phyloP scores from a whole-genome alignment of 2,113 vertebrate genomes.

The Paedocypris sp. region DNA sequence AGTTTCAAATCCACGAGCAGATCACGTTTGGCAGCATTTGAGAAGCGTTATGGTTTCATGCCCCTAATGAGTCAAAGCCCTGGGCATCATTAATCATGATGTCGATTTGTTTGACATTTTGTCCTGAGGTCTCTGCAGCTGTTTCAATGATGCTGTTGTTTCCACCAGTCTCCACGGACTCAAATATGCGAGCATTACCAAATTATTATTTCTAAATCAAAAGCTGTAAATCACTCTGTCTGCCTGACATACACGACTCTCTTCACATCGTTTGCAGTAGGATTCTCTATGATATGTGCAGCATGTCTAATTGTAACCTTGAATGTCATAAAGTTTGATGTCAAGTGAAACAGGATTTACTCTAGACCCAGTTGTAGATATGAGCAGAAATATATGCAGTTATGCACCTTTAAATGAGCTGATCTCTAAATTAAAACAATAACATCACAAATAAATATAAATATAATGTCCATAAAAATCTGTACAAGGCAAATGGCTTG shows the following conservation, averaged over 20 bases:
- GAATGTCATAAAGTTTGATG: too few relatives aligned
- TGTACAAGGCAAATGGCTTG: too few relatives aligned
- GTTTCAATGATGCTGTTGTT: slow-evolving; percentile 20
- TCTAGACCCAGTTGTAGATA: too few relatives aligned
- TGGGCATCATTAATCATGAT: slow-evolving; percentile 29
- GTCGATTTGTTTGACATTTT: slow-evolving; percentile 10
- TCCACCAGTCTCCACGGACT: slow-evolving; percentile 33
- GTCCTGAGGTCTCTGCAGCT: slow-evolving; percentile 5
- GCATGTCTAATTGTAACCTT: too few relatives aligned
- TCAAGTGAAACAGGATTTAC: too few relatives aligned
- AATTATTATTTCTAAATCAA: slow-evolving; percentile 53
- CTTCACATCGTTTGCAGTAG: too few relatives aligned
- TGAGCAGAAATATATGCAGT: too few relatives aligned
- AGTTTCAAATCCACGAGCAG: slow-evolving; percentile 9
- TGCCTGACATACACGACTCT: slow-evolving; percentile 34
- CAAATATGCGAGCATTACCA: slow-evolving; percentile 45
- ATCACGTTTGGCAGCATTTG: neutral
- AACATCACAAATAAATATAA: too few relatives aligned
- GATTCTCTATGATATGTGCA: too few relatives aligned
- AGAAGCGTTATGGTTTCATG: slow-evolving; percentile 12
- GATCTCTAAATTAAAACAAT: too few relatives aligned
- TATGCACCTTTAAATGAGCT: too few relatives aligned
- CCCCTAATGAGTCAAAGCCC: slow-evolving; percentile 11
- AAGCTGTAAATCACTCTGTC: slow-evolving; percentile 51
- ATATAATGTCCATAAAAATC: too few relatives aligned